These are phyloP conservation scores for Lerema accius DNA, from an alignment of 1,140 invertebrate genomes.

Conservation along the genomic window DNA sequence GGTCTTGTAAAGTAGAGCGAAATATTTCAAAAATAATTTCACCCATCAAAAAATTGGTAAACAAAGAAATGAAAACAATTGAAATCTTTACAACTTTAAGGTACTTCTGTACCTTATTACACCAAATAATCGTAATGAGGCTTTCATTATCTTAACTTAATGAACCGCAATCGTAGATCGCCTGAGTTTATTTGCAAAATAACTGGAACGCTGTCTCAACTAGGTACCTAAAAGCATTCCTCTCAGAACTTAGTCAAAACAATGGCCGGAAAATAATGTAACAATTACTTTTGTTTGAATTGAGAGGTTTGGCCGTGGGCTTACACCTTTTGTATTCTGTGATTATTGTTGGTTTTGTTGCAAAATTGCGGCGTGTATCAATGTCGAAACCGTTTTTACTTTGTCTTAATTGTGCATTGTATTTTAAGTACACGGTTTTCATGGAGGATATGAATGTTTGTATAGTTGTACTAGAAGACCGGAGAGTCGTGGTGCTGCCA, in stretches of 20 bases:
- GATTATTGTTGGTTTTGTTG: conserved; percentile 11
- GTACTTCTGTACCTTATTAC: too few relatives aligned
- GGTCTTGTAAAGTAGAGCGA: too few relatives aligned
- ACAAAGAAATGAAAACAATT: too few relatives aligned
- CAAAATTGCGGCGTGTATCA: background rate
- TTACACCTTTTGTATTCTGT: conserved; percentile 6
- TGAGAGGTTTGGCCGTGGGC: conserved; percentile 15
- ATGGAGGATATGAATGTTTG: too few relatives aligned
- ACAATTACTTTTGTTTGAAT: conserved; percentile 29
- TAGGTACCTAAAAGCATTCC: conserved; percentile 27
- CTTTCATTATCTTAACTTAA: background rate
- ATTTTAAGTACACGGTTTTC: too few relatives aligned
- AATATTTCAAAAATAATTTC: too few relatives aligned
- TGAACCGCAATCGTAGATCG: background rate
- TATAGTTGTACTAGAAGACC: too few relatives aligned
- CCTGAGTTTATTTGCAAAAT: conserved; percentile 7
- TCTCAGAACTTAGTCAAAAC: conserved; percentile 20
- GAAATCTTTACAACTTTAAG: too few relatives aligned
- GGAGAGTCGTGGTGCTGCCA: too few relatives aligned
- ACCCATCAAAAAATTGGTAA: too few relatives aligned
- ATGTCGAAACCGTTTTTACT: background rate
- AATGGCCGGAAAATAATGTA: conserved; percentile 26
- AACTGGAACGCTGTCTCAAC: conserved; percentile 12
- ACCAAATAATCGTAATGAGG: too few relatives aligned
- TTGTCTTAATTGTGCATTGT: background rate